A percentile compares a stretch with the other conserved stretches of the same genome.
These are phyloP conservation scores for Acleris emargana DNA, from an alignment of 2,888 invertebrate genomes.

Conservation along the genomic window DNA sequence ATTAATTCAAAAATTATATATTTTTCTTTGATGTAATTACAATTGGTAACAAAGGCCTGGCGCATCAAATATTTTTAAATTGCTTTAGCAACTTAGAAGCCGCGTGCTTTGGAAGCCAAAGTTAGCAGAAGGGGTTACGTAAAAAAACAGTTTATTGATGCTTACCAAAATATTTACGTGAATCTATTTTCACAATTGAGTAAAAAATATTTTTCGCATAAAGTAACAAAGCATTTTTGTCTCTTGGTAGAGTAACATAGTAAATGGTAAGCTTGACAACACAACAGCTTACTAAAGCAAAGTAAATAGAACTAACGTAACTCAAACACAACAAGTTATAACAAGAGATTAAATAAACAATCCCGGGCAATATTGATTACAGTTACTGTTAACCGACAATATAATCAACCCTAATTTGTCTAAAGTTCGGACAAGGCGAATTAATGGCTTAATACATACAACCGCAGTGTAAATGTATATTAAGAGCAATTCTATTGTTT, in stretches of 20 bases:
- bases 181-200: no score
- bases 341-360: conserved; percentile 67
- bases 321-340: conserved; percentile 65
- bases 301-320: conserved; percentile 44
- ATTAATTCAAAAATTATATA: no score
- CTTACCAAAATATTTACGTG: no score
- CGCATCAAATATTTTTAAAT: no score
- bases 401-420: conserved; percentile 75
- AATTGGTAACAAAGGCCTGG: no score
- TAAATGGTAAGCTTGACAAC: conserved; percentile 5
- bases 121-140: no score
- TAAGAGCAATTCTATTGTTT: conserved; percentile 4
- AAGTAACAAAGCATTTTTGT: background rate
- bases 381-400: conserved; percentile 59
- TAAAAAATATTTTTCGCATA: no score
- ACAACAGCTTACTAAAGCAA: conserved; percentile 28
- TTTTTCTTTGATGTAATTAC: no score
- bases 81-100: no score
- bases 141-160: no score
- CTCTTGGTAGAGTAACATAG: background rate
- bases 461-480: conserved; percentile 11
- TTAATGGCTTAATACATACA: conserved; percentile 46
- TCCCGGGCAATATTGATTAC: conserved; percentile 69
- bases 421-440: conserved; percentile 57
- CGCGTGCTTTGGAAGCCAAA: no score